phyloP scores from a whole-genome alignment of 2,113 vertebrate species.

The Aythya baeri region DNA sequence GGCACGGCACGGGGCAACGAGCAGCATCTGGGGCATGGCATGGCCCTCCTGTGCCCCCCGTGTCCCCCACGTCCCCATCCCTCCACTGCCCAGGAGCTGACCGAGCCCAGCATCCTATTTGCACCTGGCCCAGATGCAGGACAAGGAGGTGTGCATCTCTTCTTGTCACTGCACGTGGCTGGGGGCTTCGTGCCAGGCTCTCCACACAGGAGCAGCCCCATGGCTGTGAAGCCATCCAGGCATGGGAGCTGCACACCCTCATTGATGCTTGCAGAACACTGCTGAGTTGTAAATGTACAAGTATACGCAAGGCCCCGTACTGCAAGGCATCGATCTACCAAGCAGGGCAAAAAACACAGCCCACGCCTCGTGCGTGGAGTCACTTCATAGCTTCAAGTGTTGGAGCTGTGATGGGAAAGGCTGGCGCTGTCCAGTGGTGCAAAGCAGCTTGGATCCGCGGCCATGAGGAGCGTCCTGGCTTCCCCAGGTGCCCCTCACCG shows the following conservation, averaged over 20 bases:
- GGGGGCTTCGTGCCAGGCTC: not conserved
- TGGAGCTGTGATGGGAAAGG: not conserved
- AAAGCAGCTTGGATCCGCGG: not conserved
- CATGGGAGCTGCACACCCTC: not conserved
- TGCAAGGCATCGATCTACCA: rapidly evolving
- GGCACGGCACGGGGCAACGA: not conserved
- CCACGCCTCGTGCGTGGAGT: not conserved
- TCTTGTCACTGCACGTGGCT: too few species aligned
- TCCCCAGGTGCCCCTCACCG: not conserved
- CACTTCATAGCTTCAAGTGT: not conserved
- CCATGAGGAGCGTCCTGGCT: not conserved
- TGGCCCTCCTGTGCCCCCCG: too few species aligned
- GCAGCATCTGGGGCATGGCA: not conserved
- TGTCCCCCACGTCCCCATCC: too few species aligned
- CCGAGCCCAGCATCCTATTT: too few species aligned
- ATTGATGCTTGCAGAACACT: not conserved
- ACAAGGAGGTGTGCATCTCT: too few species aligned
- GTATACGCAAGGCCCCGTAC: not conserved
- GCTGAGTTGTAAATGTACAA: not conserved
- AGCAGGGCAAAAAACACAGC: rapidly evolving
- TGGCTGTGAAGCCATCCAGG: not conserved
- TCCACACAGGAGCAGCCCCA: rapidly evolving
- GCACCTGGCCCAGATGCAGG: too few species aligned
- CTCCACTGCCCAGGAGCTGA: too few species aligned
- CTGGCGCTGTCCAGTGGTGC: not conserved